A percentile compares a stretch with the other conserved stretches of the same genome.
Evolutionary conservation across 2,113 vertebrate species (phyloP).

Genomic region (Leucosticte australis): DNA sequence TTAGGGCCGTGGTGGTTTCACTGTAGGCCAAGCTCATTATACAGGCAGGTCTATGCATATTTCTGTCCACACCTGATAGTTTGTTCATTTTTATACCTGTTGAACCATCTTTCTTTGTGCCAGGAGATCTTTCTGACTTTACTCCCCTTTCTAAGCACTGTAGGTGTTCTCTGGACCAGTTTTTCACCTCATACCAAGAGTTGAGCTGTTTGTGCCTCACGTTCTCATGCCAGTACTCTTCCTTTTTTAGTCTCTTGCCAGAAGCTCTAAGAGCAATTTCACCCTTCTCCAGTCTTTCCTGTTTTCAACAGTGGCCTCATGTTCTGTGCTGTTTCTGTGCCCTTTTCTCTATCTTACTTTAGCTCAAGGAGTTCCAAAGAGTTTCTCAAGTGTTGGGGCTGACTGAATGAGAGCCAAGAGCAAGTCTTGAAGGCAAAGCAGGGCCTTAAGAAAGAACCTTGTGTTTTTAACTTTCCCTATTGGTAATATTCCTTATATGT

Average conservation of each 20-base stretch:
- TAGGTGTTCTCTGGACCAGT: neutral
- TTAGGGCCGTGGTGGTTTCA: neutral
- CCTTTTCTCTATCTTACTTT: neutral
- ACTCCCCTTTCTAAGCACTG: neutral
- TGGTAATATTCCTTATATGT: neutral
- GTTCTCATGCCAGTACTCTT: neutral
- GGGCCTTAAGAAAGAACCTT: neutral
- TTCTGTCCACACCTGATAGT: neutral
- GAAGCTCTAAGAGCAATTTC: neutral
- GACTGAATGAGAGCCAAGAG: neutral
- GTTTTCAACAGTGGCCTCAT: neutral
- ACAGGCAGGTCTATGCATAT: neutral
- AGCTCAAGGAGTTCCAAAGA: neutral
- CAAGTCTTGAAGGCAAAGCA: neutral
- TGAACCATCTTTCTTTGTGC: neutral
- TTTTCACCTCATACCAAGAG: neutral
- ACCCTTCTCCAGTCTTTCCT: neutral
- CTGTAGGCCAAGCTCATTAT: neutral
- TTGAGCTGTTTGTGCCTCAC: neutral
- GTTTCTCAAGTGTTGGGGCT: neutral
- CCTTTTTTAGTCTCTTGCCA: neutral
- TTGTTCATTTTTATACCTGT: neutral
- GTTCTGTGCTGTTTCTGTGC: neutral
- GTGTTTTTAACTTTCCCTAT: neutral
- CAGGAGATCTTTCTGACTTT: neutral